These are phyloP conservation scores for Synanthedon formicaeformis DNA, from an alignment of 2,888 invertebrate species.

Conservation along the genomic window DNA sequence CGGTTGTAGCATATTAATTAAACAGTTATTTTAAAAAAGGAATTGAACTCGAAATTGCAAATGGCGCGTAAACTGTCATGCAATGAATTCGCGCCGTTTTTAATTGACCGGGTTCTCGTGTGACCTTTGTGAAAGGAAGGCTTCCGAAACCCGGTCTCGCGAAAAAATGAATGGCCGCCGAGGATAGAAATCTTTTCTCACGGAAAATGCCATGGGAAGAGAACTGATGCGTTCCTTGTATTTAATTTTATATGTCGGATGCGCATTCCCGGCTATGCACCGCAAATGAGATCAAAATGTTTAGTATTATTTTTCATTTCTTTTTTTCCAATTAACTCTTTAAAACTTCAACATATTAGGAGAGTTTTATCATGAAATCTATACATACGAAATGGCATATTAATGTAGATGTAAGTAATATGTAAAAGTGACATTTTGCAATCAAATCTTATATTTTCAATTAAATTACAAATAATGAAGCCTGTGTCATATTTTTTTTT, in stretches of 20 bases:
- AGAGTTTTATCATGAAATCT: too few species aligned
- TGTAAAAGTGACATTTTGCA: too few species aligned
- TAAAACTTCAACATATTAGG: too few species aligned
- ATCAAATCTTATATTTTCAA: too few species aligned
- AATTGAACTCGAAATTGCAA: too few species aligned
- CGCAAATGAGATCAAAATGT: not conserved
- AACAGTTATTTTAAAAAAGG: not conserved
- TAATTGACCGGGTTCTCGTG: constrained; percentile 47
- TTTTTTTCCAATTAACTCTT: too few species aligned
- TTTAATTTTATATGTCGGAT: constrained; percentile 1
- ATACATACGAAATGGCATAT: too few species aligned
- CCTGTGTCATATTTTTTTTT: too few species aligned
- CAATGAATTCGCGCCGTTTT: constrained; percentile 15
- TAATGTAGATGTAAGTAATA: too few species aligned
- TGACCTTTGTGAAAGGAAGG: constrained; percentile 41
- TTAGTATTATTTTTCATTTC: too few species aligned
- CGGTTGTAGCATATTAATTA: too few species aligned
- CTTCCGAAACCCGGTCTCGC: constrained; percentile 52
- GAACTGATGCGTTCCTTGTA: constrained; percentile 21
- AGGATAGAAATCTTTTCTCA: constrained; percentile 63
- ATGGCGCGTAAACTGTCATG: not conserved
- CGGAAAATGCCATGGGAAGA: constrained; percentile 51
- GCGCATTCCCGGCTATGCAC: not conserved
- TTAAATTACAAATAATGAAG: too few species aligned
- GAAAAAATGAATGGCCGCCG: constrained; percentile 48